These are phyloP conservation scores for Drosophila engyochracea DNA, from an alignment of 2,888 invertebrate species.

Conservation along the genomic window DNA sequence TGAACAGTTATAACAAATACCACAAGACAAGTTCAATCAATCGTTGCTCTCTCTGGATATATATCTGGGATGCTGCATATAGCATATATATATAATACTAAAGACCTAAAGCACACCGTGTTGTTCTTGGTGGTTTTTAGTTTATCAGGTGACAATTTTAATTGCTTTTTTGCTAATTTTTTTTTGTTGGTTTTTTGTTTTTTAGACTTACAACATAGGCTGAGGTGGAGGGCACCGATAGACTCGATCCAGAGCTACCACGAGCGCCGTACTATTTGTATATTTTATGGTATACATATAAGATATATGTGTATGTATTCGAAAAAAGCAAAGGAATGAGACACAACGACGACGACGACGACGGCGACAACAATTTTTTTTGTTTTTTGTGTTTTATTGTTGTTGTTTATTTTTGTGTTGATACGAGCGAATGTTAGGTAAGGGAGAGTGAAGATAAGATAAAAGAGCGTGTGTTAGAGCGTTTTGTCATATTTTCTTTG, in stretches of 20 bases:
- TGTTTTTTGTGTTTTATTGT: conserved; percentile 29
- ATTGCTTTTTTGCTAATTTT: conserved; percentile 2
- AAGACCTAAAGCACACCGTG: conserved; percentile 47
- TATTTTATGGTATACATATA: conserved; percentile 54
- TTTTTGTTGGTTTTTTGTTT: conserved; percentile 65
- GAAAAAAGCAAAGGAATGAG: conserved; percentile 38
- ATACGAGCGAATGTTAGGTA: conserved; percentile 50
- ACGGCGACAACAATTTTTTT: conserved; percentile 46
- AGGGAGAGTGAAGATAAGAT: conserved; percentile 71
- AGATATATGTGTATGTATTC: conserved; percentile 8
- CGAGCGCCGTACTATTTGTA: conserved; percentile 85
- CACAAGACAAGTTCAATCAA: conserved; percentile 57
- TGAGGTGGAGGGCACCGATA: conserved; percentile 93
- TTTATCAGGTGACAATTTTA: conserved; percentile 23
- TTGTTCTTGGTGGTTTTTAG: conserved; percentile 31
- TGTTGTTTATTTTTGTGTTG: conserved; percentile 41
- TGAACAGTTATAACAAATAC: conserved; percentile 56
- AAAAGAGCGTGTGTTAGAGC: conserved; percentile 75
- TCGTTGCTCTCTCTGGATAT: conserved; percentile 38
- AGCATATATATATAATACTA: conserved; percentile 13
- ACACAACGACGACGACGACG: conserved; percentile 41
- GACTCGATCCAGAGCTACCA: conserved; percentile 92
- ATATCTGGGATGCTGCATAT: conserved; percentile 39
- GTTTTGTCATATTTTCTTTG: conserved; percentile 41
- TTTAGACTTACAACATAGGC: conserved; percentile 89